Base-by-base conservation (phyloP, 2,888 invertebrate genomes). In the Polyommatus icarus region DNA sequence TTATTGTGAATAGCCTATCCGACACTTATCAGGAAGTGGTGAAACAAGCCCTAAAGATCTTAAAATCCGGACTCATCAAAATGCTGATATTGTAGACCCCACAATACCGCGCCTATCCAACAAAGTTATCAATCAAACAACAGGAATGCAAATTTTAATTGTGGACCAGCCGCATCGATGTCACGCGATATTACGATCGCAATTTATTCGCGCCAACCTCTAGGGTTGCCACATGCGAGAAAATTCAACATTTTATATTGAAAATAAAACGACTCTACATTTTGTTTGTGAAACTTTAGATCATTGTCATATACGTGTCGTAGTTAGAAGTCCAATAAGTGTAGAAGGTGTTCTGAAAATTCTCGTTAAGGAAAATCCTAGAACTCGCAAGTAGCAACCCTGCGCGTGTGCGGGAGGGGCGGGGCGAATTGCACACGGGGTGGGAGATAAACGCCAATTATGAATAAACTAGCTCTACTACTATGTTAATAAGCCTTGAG, bases 141-240 rank as follows among this genome's bases (percentile, higher is more conserved):
- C 88, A 86, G 84, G 89, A 91, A 93, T 93, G 92, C 90, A 91
- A 93, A 92, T 93, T 90, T 91, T 91, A 93, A 92, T 92, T 91
- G 91, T 91, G 82, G 84, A 83, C 79, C 76, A 79, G 81, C 85
- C 81, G 86, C 86, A 87, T 86, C 86, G 85, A 83, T 87, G 88
- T 90, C 88, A 86, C 87, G 81, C 83, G 85, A 84, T 90, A 90
- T 91, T 91, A 91, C 88, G 87, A 85, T 87, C 76, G 61, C 76
- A 40, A 76, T 91, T 89, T 90, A 90, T 91, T 89, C 87, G 85
- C 85, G 83, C 85, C 84, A 54, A 29, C 75, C 20, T 24, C 75
- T 54, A 75, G 75, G 75, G 75, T 29, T 75, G 29, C 5, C 75
- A 75, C 75, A n/a, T 75, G 20, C 46, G 20, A 10, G 12, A n/a